Conservation (phyloP, 2,113 vertebrate species). For the Ictalurus furcatus region DNA sequence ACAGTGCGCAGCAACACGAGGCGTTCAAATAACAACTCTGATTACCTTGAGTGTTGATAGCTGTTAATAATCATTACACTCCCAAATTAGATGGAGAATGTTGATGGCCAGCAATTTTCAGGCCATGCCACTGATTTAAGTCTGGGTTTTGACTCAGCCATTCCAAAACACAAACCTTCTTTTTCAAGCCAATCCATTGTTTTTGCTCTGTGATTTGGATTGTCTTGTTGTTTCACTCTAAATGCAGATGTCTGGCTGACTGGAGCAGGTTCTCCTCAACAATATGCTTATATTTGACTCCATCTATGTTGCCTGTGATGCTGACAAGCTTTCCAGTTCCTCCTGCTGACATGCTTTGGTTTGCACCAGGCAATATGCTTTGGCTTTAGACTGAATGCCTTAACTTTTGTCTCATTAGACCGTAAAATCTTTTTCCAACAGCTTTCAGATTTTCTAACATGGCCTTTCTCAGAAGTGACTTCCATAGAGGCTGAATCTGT, state of each 20-base stretch:
- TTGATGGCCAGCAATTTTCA: background rate
- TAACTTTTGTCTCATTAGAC: background rate
- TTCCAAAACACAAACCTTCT: background rate
- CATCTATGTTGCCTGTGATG: background rate
- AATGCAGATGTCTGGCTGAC: background rate
- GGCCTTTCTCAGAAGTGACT: background rate
- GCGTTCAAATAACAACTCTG: no score
- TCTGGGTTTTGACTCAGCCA: background rate
- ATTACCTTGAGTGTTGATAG: no score
- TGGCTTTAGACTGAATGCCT: background rate
- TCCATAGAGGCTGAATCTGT: background rate
- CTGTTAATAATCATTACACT: no score
- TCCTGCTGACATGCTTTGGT: background rate
- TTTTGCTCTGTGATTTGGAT: background rate
- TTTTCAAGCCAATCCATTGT: background rate
- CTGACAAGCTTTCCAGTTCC: background rate
- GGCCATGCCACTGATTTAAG: background rate
- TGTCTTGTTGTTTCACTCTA: background rate
- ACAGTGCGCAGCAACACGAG: no score
- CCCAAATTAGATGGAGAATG: background rate
- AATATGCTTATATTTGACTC: background rate
- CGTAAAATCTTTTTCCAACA: background rate
- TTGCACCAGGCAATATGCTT: background rate
- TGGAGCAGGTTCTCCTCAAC: background rate
- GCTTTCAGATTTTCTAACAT: background rate